Conservation (phyloP, 2,888 invertebrate genomes). For the Habrosyne pyritoides region DNA sequence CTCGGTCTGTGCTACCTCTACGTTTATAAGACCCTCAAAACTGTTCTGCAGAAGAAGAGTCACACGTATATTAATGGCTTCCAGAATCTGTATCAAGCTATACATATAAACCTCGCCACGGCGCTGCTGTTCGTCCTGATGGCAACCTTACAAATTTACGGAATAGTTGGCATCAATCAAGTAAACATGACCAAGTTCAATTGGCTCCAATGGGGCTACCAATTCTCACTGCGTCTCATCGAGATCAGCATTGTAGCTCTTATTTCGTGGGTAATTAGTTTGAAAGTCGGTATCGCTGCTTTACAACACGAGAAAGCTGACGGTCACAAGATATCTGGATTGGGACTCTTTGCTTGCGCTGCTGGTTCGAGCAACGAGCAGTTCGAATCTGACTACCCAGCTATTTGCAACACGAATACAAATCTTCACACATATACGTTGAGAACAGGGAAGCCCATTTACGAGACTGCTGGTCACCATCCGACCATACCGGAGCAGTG, state of each 20-base stretch:
- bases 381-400: constrained; percentile 92
- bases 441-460: constrained; percentile 90
- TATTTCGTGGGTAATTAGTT: constrained; percentile 93
- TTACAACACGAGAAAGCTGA: constrained; percentile 89
- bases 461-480: constrained; percentile 84
- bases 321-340: constrained; percentile 87
- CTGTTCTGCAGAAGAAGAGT: constrained; percentile 89
- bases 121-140: constrained; percentile 92
- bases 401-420: constrained; percentile 93
- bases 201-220: constrained; percentile 97
- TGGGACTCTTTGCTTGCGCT: constrained; percentile 92
- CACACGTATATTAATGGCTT: constrained; percentile 91
- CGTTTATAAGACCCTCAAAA: constrained; percentile 90
- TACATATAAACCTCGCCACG: constrained; percentile 94
- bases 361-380: constrained; percentile 93
- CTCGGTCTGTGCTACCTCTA: constrained; percentile 94
- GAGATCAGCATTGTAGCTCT: constrained; percentile 95
- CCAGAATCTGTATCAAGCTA: constrained; percentile 92
- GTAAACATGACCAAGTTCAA: constrained; percentile 86
- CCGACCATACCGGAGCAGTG: constrained; percentile 71
- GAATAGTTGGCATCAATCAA: constrained; percentile 80
- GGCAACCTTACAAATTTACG: constrained; percentile 93
- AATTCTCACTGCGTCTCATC: constrained; percentile 91
- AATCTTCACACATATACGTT: constrained; percentile 93
- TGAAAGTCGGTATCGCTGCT: constrained; percentile 82